Base-by-base conservation (phyloP, 2,797 vertebrate species). In the Sparidentex hasta region DNA sequence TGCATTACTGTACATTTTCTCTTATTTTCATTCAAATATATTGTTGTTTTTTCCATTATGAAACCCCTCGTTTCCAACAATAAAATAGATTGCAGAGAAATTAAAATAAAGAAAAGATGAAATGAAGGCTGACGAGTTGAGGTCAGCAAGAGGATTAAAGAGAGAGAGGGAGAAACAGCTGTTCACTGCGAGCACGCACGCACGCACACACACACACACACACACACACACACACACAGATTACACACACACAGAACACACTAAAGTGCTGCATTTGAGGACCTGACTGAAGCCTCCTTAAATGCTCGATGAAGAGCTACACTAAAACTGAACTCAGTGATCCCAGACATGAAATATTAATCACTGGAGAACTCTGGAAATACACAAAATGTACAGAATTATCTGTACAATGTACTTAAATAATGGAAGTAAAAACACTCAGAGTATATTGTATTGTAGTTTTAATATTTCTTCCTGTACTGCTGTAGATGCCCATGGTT, bases 101-200 rank as follows among this genome's bases (percentile, higher is more conserved):
- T 78, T 71, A 84, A 87, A 91, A 78, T 84, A 69, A 86, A 74
- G 74, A 76, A 58, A 29, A 69, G 70, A 81, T 75, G 58, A 78
- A 85, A 84, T 80, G 71, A 74, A 87, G 77, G 68, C 76, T 23
- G 80, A 64, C 7, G 58, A 85, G 51, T 16, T 33, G 80, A 89
- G 85, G 85, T 91, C 85, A 68, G 65, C n/a, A 7, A n/a, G 65
- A 74, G 87, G 89, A 90, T 91, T 91, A 90, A 56, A 71, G 64
- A 79, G 76, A 84, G 87, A 84, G 82, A 56, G 56, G 59, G 76
- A 79, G 76, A 83, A 87, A 87, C 89, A 91, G 82, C 80, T 92
- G 91, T 85, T 82, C 78, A 41, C 55, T 14, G 1, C 67, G n/a
- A 14, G 2, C 48, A 13, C 47, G 54, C 65, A 71, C 54, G 46